Conservation (phyloP, 2,888 invertebrate genomes). For the Apodemia mormo region DNA sequence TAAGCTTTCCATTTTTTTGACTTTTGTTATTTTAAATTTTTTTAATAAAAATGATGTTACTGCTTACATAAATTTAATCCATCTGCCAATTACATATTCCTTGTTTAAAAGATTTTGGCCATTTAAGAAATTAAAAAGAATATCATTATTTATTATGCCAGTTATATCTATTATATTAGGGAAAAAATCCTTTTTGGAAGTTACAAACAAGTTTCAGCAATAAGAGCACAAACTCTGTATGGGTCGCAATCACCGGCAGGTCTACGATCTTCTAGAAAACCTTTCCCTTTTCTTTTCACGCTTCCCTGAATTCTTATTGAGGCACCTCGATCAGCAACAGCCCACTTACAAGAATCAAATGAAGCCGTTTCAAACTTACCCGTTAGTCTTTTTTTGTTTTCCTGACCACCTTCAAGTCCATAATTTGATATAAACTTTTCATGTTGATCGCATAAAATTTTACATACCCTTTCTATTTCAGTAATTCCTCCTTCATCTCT, state of each 20-base stretch:
- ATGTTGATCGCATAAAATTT: constrained; percentile 76
- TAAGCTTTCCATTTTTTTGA: constrained; percentile 34
- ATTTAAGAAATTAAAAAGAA: constrained; percentile 20
- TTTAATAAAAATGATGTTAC: neutral
- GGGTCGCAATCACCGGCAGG: constrained; percentile 97
- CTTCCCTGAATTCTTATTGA: constrained; percentile 96
- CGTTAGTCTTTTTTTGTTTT: constrained; percentile 96
- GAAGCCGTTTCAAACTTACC: constrained; percentile 97
- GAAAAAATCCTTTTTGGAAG: neutral
- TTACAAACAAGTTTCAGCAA: constrained; percentile 56
- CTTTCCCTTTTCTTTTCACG: constrained; percentile 91
- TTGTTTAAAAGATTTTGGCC: too few species aligned
- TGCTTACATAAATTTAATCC: neutral
- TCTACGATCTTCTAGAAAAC: constrained; percentile 96
- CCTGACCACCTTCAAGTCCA: constrained; percentile 91
- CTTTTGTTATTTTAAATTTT: neutral
- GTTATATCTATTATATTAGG: neutral
- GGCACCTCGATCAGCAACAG: constrained; percentile 94
- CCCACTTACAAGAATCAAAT: constrained; percentile 93
- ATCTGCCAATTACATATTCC: too few species aligned
- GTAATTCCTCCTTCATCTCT: constrained; percentile 85
- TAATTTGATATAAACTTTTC: constrained; percentile 93
- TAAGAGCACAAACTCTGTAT: constrained; percentile 82
- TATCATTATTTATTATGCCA: neutral
- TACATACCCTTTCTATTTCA: constrained; percentile 95